Evolutionary conservation across 2,888 invertebrate genomes (phyloP).

Genomic region (Chalcosyrphus nemorum): DNA sequence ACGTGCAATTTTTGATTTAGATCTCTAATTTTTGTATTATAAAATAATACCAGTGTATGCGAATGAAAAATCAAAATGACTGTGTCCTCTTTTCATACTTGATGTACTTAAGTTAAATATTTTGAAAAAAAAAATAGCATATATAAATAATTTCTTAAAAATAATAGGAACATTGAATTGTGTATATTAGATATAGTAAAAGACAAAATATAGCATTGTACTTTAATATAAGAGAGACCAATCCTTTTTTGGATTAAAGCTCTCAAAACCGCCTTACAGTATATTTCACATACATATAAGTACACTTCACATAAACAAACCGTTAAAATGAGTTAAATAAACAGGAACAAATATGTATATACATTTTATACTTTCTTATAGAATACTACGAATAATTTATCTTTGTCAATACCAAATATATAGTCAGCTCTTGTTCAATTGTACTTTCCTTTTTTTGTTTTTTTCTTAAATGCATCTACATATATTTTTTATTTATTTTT

Average conservation of each 20-base stretch:
- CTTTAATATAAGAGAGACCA: not conserved
- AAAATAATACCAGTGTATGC: no score
- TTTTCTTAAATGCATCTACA: not conserved
- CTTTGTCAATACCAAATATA: not conserved
- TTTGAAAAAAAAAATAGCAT: not conserved
- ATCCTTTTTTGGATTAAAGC: not conserved
- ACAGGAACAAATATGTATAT: conserved; percentile 17
- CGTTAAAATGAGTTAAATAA: conserved; percentile 16
- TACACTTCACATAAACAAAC: no score
- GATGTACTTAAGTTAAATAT: no score
- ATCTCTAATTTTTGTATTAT: no score
- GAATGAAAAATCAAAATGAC: no score
- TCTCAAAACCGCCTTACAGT: not conserved
- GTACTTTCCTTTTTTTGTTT: not conserved
- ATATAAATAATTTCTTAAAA: no score
- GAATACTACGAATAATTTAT: no score
- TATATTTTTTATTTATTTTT: no score
- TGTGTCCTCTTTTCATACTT: no score
- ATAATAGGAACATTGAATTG: conserved; percentile 24
- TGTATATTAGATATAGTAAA: not conserved
- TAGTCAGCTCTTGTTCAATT: not conserved
- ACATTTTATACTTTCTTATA: no score
- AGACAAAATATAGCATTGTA: not conserved
- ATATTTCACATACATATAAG: not conserved
- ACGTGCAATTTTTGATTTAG: no score